Evolutionary conservation across 2,888 invertebrate genomes (phyloP).

Genomic region (Acholoe squamosa): DNA sequence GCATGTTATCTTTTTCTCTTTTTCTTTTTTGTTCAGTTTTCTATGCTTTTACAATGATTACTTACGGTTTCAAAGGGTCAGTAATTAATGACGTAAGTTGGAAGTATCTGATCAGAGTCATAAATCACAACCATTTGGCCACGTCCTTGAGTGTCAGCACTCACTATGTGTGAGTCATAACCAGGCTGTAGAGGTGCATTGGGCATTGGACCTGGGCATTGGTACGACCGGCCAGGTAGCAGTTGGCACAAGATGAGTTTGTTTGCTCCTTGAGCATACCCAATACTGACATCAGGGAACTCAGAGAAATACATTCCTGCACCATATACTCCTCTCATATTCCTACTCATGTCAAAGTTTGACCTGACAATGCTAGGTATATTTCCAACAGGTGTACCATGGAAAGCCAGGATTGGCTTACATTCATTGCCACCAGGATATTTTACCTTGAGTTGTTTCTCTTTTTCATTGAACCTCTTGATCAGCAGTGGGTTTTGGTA

Average conservation of each 20-base stretch:
- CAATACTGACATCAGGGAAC: conserved; percentile 64
- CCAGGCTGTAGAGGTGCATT: conserved; percentile 46
- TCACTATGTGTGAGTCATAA: conserved; percentile 64
- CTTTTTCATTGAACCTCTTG: conserved; percentile 52
- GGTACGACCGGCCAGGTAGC: conserved; percentile 64
- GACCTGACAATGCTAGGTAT: conserved; percentile 58
- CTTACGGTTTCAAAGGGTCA: not conserved
- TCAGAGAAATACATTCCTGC: conserved; percentile 68
- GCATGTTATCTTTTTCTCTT: too few species aligned
- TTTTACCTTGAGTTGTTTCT: conserved; percentile 57
- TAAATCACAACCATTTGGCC: conserved; percentile 64
- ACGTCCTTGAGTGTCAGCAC: conserved; percentile 60
- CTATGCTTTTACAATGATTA: too few species aligned
- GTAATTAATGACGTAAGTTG: conserved; percentile 63
- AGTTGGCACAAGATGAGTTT: conserved; percentile 65
- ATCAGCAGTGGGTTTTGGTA: conserved; percentile 65
- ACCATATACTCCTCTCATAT: conserved; percentile 60
- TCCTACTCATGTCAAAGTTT: conserved; percentile 62
- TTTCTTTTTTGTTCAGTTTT: too few species aligned
- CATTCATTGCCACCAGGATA: conserved; percentile 33
- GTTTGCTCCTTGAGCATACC: conserved; percentile 44
- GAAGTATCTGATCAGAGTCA: conserved; percentile 65
- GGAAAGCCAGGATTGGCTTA: conserved; percentile 66
- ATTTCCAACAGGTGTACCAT: conserved; percentile 66
- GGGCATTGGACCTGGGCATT: not conserved